These are phyloP conservation scores for Ploceus nigricollis DNA, from an alignment of 2,113 vertebrate genomes.

Conservation along the genomic window DNA sequence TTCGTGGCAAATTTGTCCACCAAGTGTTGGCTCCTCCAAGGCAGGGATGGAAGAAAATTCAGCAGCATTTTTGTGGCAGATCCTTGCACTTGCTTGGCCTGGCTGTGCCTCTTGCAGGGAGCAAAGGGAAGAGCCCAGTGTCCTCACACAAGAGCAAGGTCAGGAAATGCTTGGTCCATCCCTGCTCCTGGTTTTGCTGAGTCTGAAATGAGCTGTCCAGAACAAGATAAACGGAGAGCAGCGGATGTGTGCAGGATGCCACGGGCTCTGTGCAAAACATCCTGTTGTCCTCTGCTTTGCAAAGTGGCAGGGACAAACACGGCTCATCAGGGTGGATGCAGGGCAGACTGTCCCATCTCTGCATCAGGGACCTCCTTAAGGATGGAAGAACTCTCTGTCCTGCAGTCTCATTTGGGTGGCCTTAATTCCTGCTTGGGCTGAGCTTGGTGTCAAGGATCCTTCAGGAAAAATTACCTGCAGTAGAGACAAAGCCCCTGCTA, in stretches of 20 bases:
- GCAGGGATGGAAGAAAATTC: background rate
- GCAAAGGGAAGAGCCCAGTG: background rate
- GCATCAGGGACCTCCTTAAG: background rate
- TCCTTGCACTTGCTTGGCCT: background rate
- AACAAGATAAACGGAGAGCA: slow-evolving; percentile 41
- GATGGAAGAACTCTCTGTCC: background rate
- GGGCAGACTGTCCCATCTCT: background rate
- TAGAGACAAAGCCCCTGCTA: background rate
- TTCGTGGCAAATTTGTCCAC: background rate
- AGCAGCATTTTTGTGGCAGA: background rate
- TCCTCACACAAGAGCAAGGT: background rate
- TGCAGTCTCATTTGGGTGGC: background rate
- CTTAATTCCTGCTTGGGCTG: background rate
- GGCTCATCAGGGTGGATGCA: fast-evolving
- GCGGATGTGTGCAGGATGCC: slow-evolving; percentile 40
- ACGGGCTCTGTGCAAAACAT: slow-evolving; percentile 16
- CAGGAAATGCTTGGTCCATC: slow-evolving; percentile 15
- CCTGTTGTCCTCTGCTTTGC: background rate
- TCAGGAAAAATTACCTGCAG: background rate
- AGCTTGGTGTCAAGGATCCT: background rate
- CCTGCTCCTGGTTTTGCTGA: slow-evolving; percentile 53
- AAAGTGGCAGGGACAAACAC: background rate
- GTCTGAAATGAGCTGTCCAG: background rate
- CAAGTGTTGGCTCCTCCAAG: background rate
- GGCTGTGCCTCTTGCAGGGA: background rate